Evolutionary conservation across 2,113 vertebrate species (phyloP), one percentile per base, ranked within the genome.

Genomic region (Spheniscus mendiculus): DNA sequence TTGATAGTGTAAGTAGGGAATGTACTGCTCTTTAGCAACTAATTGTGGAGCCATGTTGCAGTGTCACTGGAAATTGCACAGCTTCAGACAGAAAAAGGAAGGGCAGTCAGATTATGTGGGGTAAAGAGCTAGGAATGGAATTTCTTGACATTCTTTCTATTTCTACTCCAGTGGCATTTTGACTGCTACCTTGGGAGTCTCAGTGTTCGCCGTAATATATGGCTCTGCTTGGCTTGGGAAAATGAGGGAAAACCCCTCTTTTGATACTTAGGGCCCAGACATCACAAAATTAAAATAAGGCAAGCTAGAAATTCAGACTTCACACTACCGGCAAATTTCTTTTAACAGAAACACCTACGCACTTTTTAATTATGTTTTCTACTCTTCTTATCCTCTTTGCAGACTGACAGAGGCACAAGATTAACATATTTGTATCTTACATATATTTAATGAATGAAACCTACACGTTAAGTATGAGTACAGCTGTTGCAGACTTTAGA

Each of bases 361-460:
- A 63, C 3, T 58, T 96, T 96, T 94, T 47, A 95, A 95, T 97
- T 95, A 89, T 74, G 73, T 95, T 95, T 97, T 94, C 94, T 94
- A 89, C 77, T 52, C 86, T 67, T 92, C 85, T 87, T 90, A 76
- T 93, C 69, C 92, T 88, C 80, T 93, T 89, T 74, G 45, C 77
- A 92, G 85, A 90, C 85, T 95, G 94, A 91, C 91, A 95, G 92
- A 97, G 32, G 45, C 67, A 93, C 53, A 69, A 86, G 89, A 96
- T 96, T 97, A 96, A 83, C 91, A 96, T 96, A 96, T 97, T 96
- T 95, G 87, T 85, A 76, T 69, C 76, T 85, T 95, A 93, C 73
- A 77, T 96, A 74, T 90, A 94, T 77, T 97, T 95, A 97, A 97
- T 96, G 95, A 98, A 97, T 96, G 87, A 94, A 97, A 96, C 85